These are phyloP conservation scores for Acrobasis suavella DNA, from an alignment of 2,888 invertebrate genomes.

Conservation along the genomic window DNA sequence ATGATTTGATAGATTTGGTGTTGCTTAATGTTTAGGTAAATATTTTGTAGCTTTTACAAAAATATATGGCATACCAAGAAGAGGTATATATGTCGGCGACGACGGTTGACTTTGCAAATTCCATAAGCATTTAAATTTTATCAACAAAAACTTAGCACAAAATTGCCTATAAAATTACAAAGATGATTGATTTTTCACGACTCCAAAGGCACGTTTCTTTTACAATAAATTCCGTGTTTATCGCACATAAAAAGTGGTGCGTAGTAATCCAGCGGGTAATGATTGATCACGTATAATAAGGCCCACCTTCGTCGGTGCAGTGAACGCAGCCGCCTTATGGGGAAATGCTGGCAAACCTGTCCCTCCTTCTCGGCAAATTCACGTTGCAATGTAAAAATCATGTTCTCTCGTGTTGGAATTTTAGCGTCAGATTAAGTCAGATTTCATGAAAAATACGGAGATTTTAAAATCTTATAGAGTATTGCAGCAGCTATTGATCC, in stretches of 20 bases:
- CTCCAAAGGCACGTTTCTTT: constrained; percentile 13
- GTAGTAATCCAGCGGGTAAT: constrained; percentile 35
- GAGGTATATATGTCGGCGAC: too few species aligned
- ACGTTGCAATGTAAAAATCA: constrained; percentile 28
- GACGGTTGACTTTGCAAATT: too few species aligned
- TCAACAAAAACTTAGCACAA: neutral
- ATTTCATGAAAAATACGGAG: too few species aligned
- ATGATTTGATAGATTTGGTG: constrained; percentile 12
- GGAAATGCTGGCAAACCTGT: constrained; percentile 69
- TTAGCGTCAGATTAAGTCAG: neutral
- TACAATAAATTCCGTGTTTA: constrained; percentile 30
- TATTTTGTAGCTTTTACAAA: neutral
- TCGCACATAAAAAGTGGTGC: constrained; percentile 28
- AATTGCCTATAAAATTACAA: constrained; percentile 2
- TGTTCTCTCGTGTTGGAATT: neutral
- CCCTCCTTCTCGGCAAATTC: constrained; percentile 50
- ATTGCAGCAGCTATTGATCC: too few species aligned
- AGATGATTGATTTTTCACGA: constrained; percentile 8
- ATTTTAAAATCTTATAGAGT: too few species aligned
- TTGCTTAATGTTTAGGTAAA: neutral
- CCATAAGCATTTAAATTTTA: neutral
- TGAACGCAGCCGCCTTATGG: constrained; percentile 57
- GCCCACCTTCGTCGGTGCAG: constrained; percentile 47
- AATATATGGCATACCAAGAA: too few species aligned
- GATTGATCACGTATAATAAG: constrained; percentile 55